Evolutionary conservation across 2,888 invertebrate species (phyloP), one percentile per base, ranked within the genome.

Genomic region (Melanophora roralis): DNA sequence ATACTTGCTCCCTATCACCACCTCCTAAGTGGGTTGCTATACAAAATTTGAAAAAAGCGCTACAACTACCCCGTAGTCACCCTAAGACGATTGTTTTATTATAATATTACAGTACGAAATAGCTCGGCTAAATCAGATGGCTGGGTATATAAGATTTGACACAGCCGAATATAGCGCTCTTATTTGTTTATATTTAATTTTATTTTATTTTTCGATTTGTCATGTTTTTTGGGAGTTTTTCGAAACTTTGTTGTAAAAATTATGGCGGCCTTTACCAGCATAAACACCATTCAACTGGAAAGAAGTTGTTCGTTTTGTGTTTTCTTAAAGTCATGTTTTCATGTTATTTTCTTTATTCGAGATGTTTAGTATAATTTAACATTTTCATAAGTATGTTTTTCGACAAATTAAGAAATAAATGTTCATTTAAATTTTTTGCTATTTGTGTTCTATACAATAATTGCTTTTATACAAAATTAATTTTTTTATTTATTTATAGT

Each of bases 351-450:
- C 16, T 1, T 19, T 27, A 27, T 36, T n/a, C n/a, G 8, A 36
- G 51, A 40, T 68, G 65, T 60, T 23, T 40, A 4, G 16, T 53
- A 65, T 32, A 34, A 34, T 72, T 60, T 72, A 34, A 73, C 34
- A 59, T 51, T 51, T 60, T 57, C 21, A 45, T 34, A 12, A 11
- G 32, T 34, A 11, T 32, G 38, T 68, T 60, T 65, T 45, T 59
- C 2, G 65, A 74, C 45, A 74, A 78, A 78, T 74, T 69, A 71
- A n/a, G n/a, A n/a, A n/a, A 79, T 79, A 79, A 74, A 74, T 79
- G 74, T 74, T 79, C 51, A 65, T 60, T 45, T 45, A 12, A 9
- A 16, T 40, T 65, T 65, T 53, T 43, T 55, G 16, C 2, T n/a
- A 23, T 49, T 49, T 1, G 0, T 64, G 36, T 21, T 23, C 9